Base-by-base conservation (phyloP, 2,113 vertebrate species). In the Neotragus moschatus region DNA sequence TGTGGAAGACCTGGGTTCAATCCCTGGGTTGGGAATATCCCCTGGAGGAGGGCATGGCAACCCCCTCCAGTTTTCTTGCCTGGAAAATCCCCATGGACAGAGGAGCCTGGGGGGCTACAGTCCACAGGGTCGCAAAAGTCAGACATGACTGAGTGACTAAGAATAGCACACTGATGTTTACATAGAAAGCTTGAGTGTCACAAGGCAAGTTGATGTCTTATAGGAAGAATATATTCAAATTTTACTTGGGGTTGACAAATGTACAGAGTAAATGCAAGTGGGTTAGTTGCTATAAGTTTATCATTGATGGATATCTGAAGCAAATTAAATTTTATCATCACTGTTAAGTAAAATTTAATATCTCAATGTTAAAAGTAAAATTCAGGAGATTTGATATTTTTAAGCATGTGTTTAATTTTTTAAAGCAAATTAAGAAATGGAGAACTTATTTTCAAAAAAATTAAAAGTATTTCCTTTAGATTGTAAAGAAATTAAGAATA, bases 291-390 rank as follows among this genome's bases (percentile, higher is more conserved):
- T 92, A 0, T 75, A 61, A 5, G 14, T 70, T 86, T 80, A 70
- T 86, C n/a, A 87, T 36, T 81, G 43, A 87, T 51, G n/a, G 7
- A 43, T 80, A 47, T 23, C 2, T 55, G 75, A 91, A 51, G 47
- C 28, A 84, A 58, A 36, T 84, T 92, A 80, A 61, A 84, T 82
- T 77, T 70, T 92, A 61, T 53, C 88, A 58, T 94, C 12, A 19
- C 23, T 2, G 30, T 55, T 86, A 55, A 73, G 25, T 90, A 16
- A 55, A 60, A 95, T 30, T 80, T 63, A 51, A 4, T 9, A 84
- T 84, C 26, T 97, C 47, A 86, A 26, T 28, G 82, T 93, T 93
- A 79, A 92, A 36, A 84, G 91, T 80, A 81, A 90, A 60, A 90
- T 58, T 75, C 25, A 56, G 33, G 85, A 70, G 21, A 75, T 63